A percentile compares a stretch with the other conserved stretches of the same genome.
These are phyloP conservation scores for Steinernema hermaphroditum DNA, from an alignment of 2,888 invertebrate species.

Conservation along the genomic window DNA sequence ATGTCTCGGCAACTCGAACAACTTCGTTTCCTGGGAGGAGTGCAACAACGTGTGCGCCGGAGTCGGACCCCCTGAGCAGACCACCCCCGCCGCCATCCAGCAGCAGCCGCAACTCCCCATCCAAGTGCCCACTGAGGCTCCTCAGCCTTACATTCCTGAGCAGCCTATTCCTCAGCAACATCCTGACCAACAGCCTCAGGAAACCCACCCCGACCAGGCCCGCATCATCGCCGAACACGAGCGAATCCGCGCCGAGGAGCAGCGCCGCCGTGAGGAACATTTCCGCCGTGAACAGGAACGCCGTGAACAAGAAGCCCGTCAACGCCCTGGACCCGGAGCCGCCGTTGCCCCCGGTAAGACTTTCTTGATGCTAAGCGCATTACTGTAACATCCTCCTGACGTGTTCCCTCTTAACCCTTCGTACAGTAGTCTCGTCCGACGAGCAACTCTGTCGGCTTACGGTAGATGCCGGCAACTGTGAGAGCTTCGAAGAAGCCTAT, in stretches of 20 bases:
- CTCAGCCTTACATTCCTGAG: constrained; percentile 19
- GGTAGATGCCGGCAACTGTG: constrained; percentile 76
- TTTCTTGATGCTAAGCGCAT: not conserved
- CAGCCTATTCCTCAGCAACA: constrained; percentile 27
- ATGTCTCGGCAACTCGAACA: constrained; percentile 65
- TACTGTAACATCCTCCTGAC: not conserved
- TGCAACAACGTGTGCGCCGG: constrained; percentile 56
- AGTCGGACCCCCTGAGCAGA: constrained; percentile 47
- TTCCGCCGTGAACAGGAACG: constrained; percentile 30
- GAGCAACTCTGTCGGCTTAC: constrained; percentile 57
- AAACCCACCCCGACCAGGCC: constrained; percentile 21
- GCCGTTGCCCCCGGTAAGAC: not conserved
- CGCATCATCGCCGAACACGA: constrained; percentile 16
- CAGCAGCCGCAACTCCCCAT: not conserved
- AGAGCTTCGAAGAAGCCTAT: constrained; percentile 79
- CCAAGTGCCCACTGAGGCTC: constrained; percentile 26
- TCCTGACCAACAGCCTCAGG: constrained; percentile 14
- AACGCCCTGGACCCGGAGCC: constrained; percentile 28
- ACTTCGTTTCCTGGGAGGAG: constrained; percentile 62
- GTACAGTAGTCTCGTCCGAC: constrained; percentile 38
- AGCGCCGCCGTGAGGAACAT: constrained; percentile 24
- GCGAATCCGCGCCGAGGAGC: constrained; percentile 2
- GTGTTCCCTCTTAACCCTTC: not conserved
- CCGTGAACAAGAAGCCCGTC: constrained; percentile 8
- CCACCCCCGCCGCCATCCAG: constrained; percentile 37